These are phyloP conservation scores for Trichonephila clavipes DNA, from an alignment of 1,140 invertebrate genomes.

Conservation along the genomic window DNA sequence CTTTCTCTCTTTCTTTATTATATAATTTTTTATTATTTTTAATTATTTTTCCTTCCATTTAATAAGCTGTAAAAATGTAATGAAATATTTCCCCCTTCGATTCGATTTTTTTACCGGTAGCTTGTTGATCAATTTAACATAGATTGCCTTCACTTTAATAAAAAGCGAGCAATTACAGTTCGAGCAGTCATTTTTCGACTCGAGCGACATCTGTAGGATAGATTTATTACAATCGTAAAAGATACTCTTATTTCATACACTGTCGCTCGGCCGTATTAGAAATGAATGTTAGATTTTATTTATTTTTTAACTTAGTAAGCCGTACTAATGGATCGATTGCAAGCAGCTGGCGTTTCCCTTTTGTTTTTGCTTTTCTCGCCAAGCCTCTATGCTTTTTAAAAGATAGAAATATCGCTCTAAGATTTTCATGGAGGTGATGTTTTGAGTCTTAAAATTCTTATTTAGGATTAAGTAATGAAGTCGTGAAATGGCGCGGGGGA, in stretches of 20 bases:
- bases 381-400: background rate
- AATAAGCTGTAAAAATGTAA: constrained; percentile 47
- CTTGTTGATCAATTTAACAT: constrained; percentile 63
- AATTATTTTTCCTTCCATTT: constrained; percentile 17
- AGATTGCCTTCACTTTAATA: constrained; percentile 33
- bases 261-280: constrained; percentile 25
- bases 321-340: constrained; percentile 51
- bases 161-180: constrained; percentile 42
- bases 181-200: constrained; percentile 1
- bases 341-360: constrained; percentile 36
- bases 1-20: constrained; percentile 10
- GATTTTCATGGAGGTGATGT: background rate
- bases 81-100: constrained; percentile 43
- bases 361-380: background rate
- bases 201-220: constrained; percentile 49
- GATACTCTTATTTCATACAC: constrained; percentile 59
- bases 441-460: background rate
- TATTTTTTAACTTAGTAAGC: constrained; percentile 14
- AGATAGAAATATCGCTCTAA: background rate
- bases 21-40: constrained; percentile 29
- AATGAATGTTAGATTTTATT: constrained; percentile 27
- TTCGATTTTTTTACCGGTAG: constrained; percentile 43
- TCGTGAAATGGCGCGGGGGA: too few species aligned
- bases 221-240: constrained; percentile 65
- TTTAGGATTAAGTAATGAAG: background rate